Conservation (phyloP, 2,113 vertebrate species). For the Gallinago undulata region DNA sequence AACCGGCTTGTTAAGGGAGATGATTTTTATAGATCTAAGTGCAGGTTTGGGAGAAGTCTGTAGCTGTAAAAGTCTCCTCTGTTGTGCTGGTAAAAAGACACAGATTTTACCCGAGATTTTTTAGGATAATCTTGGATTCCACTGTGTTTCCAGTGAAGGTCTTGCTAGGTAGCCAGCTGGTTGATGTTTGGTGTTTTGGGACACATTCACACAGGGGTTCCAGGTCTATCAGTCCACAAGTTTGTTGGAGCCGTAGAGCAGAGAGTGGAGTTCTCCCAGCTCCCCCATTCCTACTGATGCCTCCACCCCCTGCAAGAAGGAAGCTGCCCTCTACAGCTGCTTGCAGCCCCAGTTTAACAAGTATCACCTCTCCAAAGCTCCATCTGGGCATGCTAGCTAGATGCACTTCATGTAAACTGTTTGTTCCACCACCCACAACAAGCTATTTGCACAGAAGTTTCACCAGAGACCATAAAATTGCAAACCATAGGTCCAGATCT, state of each 20-base stretch:
- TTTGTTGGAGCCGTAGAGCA: not conserved
- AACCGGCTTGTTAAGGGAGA: not conserved
- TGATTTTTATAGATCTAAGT: not conserved
- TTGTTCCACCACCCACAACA: constrained; percentile 32
- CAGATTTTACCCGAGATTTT: not conserved
- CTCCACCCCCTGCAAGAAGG: not conserved
- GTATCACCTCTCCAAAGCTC: not conserved
- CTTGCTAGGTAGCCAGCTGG: not conserved
- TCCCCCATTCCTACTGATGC: not conserved
- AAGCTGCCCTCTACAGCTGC: not conserved
- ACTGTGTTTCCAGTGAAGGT: not conserved
- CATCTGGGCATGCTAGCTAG: not conserved
- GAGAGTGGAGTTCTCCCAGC: not conserved
- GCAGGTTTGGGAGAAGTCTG: not conserved
- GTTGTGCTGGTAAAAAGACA: not conserved
- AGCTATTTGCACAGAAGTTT: not conserved
- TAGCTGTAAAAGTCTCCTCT: not conserved
- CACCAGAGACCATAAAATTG: constrained; percentile 43
- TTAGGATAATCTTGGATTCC: not conserved
- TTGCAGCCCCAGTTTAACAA: not conserved
- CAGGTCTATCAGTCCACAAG: not conserved
- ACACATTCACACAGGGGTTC: not conserved
- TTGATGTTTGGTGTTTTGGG: not conserved
- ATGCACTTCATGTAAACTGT: constrained; percentile 15
- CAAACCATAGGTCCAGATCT: constrained; percentile 51